A percentile compares a stretch with the other conserved stretches of the same genome.
These are phyloP conservation scores for Picus viridis DNA, from an alignment of 2,797 vertebrate genomes.

Conservation along the genomic window DNA sequence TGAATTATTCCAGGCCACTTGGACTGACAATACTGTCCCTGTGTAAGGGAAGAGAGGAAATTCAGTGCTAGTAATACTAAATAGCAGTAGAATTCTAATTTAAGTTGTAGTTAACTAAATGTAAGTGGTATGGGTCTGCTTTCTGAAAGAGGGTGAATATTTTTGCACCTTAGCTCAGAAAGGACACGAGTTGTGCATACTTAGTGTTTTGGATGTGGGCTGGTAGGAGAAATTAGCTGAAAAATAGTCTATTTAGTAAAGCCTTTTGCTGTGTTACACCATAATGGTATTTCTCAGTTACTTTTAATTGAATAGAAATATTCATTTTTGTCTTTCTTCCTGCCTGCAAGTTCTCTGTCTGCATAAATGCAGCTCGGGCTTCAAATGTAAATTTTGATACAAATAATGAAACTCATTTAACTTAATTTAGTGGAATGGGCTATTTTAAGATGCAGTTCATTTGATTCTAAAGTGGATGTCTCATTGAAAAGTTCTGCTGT, in stretches of 20 bases:
- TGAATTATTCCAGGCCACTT: not conserved
- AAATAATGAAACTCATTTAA: slow-evolving; percentile 26
- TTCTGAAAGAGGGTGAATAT: not conserved
- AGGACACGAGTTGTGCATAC: accelerated
- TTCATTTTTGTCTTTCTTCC: not conserved
- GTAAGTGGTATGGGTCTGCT: not conserved
- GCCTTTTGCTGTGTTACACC: not conserved
- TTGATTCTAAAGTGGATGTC: slow-evolving; percentile 6
- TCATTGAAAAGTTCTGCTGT: slow-evolving; percentile 29
- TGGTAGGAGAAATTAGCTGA: not conserved
- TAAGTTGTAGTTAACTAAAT: not conserved
- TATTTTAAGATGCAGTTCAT: slow-evolving; percentile 20
- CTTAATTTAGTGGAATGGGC: not conserved
- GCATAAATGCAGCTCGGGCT: not conserved
- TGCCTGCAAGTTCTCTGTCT: not conserved
- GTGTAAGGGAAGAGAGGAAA: not conserved
- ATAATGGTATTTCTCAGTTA: not conserved
- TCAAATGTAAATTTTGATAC: slow-evolving; percentile 9
- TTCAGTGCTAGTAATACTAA: not conserved
- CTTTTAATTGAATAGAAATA: not conserved
- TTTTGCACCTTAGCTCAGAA: not conserved
- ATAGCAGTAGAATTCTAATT: not conserved
- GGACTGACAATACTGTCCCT: not conserved
- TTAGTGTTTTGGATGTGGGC: not conserved
- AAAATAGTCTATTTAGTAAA: not conserved